These are phyloP conservation scores for Cassiopea xamachana DNA, from an alignment of 30 jellyfish, hydroid and myxozoan species.

Conservation along the genomic window DNA sequence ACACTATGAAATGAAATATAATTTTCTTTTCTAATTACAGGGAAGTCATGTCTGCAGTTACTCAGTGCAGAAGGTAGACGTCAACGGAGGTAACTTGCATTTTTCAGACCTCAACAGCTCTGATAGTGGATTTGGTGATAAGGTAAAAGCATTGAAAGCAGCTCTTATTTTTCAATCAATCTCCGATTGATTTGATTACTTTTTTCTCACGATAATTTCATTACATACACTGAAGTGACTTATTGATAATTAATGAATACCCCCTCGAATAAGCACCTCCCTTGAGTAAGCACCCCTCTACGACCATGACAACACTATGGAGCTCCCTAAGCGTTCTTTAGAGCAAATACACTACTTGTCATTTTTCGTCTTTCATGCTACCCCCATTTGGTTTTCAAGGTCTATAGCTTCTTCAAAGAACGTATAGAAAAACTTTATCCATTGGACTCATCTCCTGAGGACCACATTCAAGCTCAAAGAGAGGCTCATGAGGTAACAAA, in stretches of 20 bases:
- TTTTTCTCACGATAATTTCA: too few species aligned
- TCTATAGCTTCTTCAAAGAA: constrained; percentile 74
- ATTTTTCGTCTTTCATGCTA: too few species aligned
- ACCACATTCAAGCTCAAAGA: constrained; percentile 94
- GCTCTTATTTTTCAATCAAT: too few species aligned
- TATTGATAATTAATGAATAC: too few species aligned
- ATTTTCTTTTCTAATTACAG: constrained; percentile 11
- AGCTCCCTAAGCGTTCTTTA: too few species aligned
- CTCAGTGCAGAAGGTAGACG: constrained; percentile 36
- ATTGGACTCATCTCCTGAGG: constrained; percentile 96
- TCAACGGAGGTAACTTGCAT: constrained; percentile 44
- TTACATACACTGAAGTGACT: too few species aligned
- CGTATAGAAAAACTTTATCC: constrained; percentile 89
- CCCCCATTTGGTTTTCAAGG: constrained; percentile 29
- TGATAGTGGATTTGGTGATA: constrained; percentile 59
- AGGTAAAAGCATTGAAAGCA: constrained; percentile 6
- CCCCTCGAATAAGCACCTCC: too few species aligned
- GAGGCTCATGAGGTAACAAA: constrained; percentile 92
- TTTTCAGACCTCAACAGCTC: constrained; percentile 73
- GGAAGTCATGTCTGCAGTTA: constrained; percentile 59
- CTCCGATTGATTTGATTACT: too few species aligned
- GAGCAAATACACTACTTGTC: too few species aligned
- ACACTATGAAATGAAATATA: not conserved
- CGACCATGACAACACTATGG: too few species aligned
- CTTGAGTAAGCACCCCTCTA: too few species aligned